Evolutionary conservation across 2,797 vertebrate species (phyloP), one percentile per base, ranked within the genome.

Genomic region (Scyliorhinus canicula): DNA sequence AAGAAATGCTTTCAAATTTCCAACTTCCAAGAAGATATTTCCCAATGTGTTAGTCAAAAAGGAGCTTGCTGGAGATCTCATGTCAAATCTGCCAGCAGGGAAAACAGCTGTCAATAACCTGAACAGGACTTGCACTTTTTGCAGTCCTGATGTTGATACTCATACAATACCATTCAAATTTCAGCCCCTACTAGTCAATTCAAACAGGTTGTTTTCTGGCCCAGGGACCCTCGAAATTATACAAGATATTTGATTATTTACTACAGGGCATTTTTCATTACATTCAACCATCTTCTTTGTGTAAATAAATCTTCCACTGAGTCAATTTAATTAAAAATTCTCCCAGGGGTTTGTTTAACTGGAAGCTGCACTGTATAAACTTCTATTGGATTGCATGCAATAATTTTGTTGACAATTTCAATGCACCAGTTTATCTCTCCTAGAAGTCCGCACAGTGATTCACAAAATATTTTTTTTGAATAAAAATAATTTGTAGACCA

Each of bases 1-100:
- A 82, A 74, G 71, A 74, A 74, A 74, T n/a, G 71, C 71, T 82
- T 82, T 82, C 40, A 82, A 82, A 82, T 44, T 82, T 82, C 79
- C 44, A 24, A 82, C 21, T 44, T 82, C 21, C 79, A 82, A 47
- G 71, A 12, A 74, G 71, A 74, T 74, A 74, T n/a, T 74, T 74
- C 71, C 71, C 71, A n/a, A n/a, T 74, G 35, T 74, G 71, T 4
- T 35, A 74, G 44, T 47, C 79, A 82, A 82, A 82, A 47, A 47
- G 19, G 40, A 82, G 79, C 40, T 47, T 82, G 77, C 77, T 82
- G 16, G 77, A 82, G 40, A 82, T 21, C 79, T 24, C 40, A 82
- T 82, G 79, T 82, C 40, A 82, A 44, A 47, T 82, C 44, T 82
- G 24, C 79, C 40, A 82, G 44, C 44, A 82, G 79, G 79, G 12